Evolutionary conservation across 2,113 vertebrate genomes (phyloP).

Genomic region (Pterocles gutturalis): DNA sequence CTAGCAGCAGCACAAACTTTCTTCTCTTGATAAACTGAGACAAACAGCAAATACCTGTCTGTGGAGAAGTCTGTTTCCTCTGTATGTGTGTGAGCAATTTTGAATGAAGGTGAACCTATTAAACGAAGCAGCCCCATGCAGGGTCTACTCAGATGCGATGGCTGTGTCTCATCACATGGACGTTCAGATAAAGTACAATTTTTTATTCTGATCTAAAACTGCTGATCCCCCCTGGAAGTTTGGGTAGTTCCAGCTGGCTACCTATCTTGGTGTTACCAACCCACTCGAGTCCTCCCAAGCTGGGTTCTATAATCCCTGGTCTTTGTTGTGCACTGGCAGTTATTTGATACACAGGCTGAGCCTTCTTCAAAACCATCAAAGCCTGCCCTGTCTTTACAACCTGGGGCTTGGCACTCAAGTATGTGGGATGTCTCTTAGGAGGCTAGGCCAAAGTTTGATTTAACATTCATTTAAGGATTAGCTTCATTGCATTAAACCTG

Average conservation of each 20-base stretch:
- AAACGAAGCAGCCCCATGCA: background rate
- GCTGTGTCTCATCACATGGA: background rate
- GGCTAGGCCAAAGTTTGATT: background rate
- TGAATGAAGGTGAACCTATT: background rate
- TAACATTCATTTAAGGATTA: background rate
- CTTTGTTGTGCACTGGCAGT: background rate
- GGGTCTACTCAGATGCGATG: background rate
- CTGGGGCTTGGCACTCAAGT: background rate
- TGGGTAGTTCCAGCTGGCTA: background rate
- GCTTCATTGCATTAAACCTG: background rate
- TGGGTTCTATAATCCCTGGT: background rate
- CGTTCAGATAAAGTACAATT: background rate
- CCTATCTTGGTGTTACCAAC: background rate
- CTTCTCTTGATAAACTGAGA: background rate
- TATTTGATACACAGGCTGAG: background rate
- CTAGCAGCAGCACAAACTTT: background rate
- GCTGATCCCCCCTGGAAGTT: background rate
- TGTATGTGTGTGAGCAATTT: background rate
- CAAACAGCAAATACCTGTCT: background rate
- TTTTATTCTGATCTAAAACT: background rate
- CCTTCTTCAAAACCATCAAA: background rate
- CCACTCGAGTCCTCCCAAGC: background rate
- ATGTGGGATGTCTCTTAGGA: background rate
- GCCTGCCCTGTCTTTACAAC: background rate
- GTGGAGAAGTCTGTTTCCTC: background rate